Conservation (phyloP, 2,888 invertebrate genomes). For the Tachystola acroxantha region DNA sequence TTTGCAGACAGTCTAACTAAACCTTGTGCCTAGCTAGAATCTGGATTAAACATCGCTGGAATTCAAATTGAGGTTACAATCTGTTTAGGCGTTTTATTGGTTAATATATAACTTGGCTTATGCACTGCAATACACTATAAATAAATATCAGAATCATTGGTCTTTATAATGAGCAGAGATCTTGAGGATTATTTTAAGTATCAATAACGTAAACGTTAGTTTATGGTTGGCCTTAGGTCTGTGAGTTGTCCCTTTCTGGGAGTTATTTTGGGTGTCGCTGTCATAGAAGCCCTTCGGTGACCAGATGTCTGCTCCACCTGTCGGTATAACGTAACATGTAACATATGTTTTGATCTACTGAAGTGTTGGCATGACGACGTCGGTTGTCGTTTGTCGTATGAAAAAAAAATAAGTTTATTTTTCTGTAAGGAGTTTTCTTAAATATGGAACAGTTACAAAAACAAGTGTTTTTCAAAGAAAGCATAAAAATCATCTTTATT, state of each 20-base stretch:
- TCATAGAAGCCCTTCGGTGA: conserved; percentile 60
- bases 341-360: conserved; percentile 23
- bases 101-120: conserved; percentile 4
- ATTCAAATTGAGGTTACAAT: no score
- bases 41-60: no score
- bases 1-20: no score
- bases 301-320: conserved; percentile 66
- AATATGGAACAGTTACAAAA: no score
- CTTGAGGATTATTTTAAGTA: conserved; percentile 44
- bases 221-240: conserved; percentile 28
- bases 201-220: conserved; percentile 47
- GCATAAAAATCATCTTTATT: no score
- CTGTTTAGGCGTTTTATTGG: not conserved
- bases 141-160: conserved; percentile 9
- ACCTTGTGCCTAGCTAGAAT: no score
- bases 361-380: conserved; percentile 1
- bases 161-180: conserved; percentile 21
- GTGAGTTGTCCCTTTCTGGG: conserved; percentile 40
- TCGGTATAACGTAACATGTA: conserved; percentile 21
- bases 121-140: conserved; percentile 1
- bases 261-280: conserved; percentile 34
- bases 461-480: no score
- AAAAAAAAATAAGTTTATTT: no score
- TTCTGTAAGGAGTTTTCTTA: no score
- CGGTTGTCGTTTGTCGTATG: no score